phyloP scores from a whole-genome alignment of 2,113 vertebrate genomes.

The Neolamprologus kungweensis region DNA sequence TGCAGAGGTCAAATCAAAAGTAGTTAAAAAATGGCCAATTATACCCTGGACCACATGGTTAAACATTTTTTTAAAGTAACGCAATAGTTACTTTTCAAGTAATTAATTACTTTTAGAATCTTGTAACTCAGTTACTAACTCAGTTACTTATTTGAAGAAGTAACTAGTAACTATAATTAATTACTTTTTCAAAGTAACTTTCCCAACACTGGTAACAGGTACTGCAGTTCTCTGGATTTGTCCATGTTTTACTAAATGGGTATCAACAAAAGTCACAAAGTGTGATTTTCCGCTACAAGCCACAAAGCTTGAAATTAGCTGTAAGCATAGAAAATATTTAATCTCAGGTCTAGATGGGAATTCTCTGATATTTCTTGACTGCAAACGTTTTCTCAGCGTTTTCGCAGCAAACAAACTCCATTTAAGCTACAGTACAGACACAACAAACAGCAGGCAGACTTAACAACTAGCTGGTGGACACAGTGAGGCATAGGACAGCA shows the following conservation, averaged over 20 bases:
- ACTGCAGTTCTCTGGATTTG: background rate
- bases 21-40: background rate
- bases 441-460: background rate
- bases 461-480: background rate
- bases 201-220: background rate
- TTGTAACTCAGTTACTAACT: background rate
- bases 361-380: background rate
- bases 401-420: background rate
- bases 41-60: background rate
- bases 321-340: background rate
- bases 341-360: background rate
- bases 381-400: background rate
- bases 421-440: background rate
- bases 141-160: background rate
- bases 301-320: background rate
- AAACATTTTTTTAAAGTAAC: background rate
- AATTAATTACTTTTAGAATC: background rate
- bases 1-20: background rate
- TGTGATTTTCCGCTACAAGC: background rate
- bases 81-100: background rate
- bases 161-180: background rate
- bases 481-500: background rate
- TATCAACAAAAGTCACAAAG: background rate
- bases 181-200: background rate
- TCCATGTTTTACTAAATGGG: background rate